A percentile compares a stretch with the other conserved stretches of the same genome.
Conservation (phyloP, 2,888 invertebrate species). For the Lithodes maja region DNA sequence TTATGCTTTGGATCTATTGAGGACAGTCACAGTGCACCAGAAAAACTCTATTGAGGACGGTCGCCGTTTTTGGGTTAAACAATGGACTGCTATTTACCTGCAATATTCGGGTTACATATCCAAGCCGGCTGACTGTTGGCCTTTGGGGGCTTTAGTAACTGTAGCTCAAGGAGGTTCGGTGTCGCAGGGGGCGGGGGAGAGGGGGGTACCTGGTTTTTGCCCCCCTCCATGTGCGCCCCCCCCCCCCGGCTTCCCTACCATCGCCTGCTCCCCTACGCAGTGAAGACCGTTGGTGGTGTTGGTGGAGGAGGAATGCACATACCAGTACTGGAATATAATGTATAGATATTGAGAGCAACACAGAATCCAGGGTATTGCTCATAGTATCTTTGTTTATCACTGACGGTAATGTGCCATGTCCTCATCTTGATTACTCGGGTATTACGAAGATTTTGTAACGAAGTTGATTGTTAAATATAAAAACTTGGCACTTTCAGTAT, state of each 20-base stretch:
- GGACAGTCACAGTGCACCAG: too few relatives aligned
- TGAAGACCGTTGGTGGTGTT: constrained; percentile 34
- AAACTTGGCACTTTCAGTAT: too few relatives aligned
- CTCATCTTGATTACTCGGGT: too few relatives aligned
- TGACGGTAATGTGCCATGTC: too few relatives aligned
- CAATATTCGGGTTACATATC: constrained; percentile 47
- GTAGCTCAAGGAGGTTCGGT: constrained; percentile 50
- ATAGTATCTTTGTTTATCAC: too few relatives aligned
- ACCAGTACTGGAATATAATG: constrained; percentile 31
- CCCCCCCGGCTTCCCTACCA: constrained; percentile 5
- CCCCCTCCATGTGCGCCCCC: not conserved
- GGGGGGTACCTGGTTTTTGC: not conserved
- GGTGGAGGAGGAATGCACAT: constrained; percentile 38
- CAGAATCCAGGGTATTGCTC: too few relatives aligned
- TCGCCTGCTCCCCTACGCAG: constrained; percentile 25
- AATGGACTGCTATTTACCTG: constrained; percentile 16
- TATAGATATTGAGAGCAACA: too few relatives aligned
- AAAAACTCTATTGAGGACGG: too few relatives aligned
- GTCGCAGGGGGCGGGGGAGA: constrained; percentile 28
- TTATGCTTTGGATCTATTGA: too few relatives aligned
- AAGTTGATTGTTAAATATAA: too few relatives aligned
- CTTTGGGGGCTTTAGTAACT: constrained; percentile 45
- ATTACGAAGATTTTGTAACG: too few relatives aligned
- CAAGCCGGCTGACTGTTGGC: constrained; percentile 53
- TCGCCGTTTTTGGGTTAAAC: too few relatives aligned